phyloP scores from a whole-genome alignment of 2,888 invertebrate species.

The Yponomeuta evonymella region DNA sequence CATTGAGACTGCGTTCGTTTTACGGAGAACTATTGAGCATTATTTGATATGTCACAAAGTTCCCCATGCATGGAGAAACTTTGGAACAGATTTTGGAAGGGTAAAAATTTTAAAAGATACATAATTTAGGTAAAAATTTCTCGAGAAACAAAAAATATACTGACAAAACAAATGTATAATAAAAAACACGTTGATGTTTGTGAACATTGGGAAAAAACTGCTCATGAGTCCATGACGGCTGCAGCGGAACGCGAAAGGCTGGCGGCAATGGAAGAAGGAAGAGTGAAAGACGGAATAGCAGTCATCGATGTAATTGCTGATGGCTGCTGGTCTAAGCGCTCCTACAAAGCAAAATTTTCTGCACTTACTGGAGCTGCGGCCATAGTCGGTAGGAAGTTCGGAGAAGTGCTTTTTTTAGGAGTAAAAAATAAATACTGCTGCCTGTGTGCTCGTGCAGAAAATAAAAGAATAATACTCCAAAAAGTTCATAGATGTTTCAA shows the following conservation, averaged over 20 bases:
- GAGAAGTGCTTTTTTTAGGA: conserved; percentile 31
- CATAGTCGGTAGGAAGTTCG: conserved; percentile 16
- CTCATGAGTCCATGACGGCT: conserved; percentile 1
- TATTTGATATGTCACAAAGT: too few species aligned
- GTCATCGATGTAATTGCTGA: conserved; percentile 16
- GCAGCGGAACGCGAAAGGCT: conserved; percentile 9
- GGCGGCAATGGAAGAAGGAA: conserved; percentile 7
- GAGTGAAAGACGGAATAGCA: conserved; percentile 10
- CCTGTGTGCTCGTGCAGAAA: conserved; percentile 29
- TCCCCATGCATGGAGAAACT: too few species aligned
- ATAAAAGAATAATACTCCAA: conserved; percentile 19
- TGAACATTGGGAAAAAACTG: conserved; percentile 16
- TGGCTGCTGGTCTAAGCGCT: conserved; percentile 16
- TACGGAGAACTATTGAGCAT: too few species aligned
- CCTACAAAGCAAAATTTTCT: conserved; percentile 15
- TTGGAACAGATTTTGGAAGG: too few species aligned
- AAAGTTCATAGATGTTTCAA: conserved; percentile 34
- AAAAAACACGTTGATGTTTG: neutral
- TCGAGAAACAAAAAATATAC: too few species aligned
- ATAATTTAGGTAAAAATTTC: too few species aligned
- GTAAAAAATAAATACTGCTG: conserved; percentile 35
- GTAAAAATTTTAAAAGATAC: too few species aligned
- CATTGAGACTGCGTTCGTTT: too few species aligned
- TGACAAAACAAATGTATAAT: neutral
- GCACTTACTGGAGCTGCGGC: conserved; percentile 17